Evolutionary conservation across 1,140 invertebrate species (phyloP).

Genomic region (Vollenhovia emeryi): DNA sequence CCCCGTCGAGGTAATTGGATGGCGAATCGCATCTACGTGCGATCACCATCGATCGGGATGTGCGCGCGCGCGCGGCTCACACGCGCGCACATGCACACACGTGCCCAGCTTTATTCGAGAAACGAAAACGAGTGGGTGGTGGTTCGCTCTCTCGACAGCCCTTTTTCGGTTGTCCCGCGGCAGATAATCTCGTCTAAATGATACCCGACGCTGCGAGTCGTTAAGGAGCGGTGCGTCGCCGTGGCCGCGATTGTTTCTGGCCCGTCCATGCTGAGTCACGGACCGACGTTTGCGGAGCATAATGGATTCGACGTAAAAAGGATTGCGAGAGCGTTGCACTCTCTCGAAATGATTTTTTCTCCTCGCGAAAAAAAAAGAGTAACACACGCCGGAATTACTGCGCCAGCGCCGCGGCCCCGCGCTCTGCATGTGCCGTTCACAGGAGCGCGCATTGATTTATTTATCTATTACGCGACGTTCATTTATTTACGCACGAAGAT

Average conservation of each 20-base stretch:
- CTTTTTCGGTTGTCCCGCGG: not conserved
- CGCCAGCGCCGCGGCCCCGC: not conserved
- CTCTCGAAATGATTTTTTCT: slow-evolving; percentile 9
- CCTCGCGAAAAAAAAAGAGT: not conserved
- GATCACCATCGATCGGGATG: not conserved
- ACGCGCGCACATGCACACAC: not conserved
- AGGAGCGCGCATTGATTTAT: slow-evolving; percentile 24
- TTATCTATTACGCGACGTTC: slow-evolving; percentile 18
- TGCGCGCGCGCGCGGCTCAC: not conserved
- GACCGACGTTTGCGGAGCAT: not conserved
- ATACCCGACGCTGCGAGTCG: not conserved
- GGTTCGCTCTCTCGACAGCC: not conserved
- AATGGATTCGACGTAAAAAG: slow-evolving; percentile 42
- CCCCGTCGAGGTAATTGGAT: slow-evolving; percentile 17
- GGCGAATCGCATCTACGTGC: not conserved
- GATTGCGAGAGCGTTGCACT: not conserved
- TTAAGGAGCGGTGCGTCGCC: not conserved
- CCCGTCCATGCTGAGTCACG: slow-evolving; percentile 10
- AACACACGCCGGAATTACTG: not conserved
- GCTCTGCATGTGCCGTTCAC: not conserved
- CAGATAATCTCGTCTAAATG: slow-evolving; percentile 11
- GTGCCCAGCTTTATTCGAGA: slow-evolving; percentile 3
- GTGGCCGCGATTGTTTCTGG: slow-evolving; percentile 4
- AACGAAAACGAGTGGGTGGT: not conserved
- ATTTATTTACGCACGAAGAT: slow-evolving; percentile 10